A percentile compares a stretch with the other conserved stretches of the same genome.
phyloP scores from a whole-genome alignment of 37 sponge, comb jelly and placozoan genomes.

The Agelas oroides region DNA sequence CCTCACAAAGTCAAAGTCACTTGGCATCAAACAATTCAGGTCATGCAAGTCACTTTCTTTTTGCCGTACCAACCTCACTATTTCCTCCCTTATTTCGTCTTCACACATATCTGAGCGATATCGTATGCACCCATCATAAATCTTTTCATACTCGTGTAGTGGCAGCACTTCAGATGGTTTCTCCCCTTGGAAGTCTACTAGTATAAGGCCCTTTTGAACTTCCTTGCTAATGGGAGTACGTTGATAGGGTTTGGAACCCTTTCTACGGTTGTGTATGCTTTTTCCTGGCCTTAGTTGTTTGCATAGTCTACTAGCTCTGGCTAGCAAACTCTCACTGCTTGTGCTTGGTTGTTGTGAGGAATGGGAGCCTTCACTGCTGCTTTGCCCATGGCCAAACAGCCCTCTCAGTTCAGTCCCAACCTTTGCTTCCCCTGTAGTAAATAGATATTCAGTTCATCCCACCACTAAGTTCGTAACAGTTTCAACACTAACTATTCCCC shows the following conservation, averaged over 20 bases:
- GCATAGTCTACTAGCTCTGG: background rate
- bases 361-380: too few relatives aligned
- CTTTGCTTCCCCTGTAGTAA: too few relatives aligned
- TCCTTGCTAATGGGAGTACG: background rate
- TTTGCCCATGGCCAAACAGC: too few relatives aligned
- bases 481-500: too few relatives aligned
- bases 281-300: slow-evolving; percentile 5
- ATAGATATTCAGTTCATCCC: too few relatives aligned
- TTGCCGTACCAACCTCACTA: background rate
- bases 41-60: background rate
- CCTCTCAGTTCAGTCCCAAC: too few relatives aligned
- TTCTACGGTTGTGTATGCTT: background rate
- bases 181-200: slow-evolving; percentile 1
- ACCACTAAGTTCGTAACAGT: too few relatives aligned
- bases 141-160: background rate
- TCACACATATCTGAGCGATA: slow-evolving; percentile 6
- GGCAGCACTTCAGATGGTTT: background rate
- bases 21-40: background rate
- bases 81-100: slow-evolving; percentile 13
- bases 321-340: background rate
- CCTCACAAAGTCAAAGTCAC: slow-evolving; percentile 16
- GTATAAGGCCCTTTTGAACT: slow-evolving; percentile 4
- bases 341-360: too few relatives aligned
- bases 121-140: slow-evolving; percentile 5
- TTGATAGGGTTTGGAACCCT: background rate